Evolutionary conservation across 2,797 vertebrate genomes (phyloP), one percentile per base, ranked within the genome.

Genomic region (Enteromius radiatus): DNA sequence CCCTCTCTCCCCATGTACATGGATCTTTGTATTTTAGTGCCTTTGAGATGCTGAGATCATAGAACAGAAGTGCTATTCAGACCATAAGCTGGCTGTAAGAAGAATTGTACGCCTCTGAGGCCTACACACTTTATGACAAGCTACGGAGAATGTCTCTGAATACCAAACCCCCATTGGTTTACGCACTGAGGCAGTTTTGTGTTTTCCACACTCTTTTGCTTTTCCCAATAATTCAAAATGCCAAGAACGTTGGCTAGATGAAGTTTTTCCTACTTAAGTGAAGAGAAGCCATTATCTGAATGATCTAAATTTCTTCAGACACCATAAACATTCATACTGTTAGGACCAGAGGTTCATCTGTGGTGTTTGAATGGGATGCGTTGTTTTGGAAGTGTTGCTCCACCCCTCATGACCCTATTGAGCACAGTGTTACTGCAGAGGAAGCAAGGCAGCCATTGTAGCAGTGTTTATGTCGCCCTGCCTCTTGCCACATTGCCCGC

Each of bases 11-110:
- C 65, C 52, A 64, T 52, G 63, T 59, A 85, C 82, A 85, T 71
- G 52, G 49, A 59, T 52, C 80, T 84, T 82, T 85, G 80, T 85
- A 56, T 78, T n/a, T 28, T 14, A 61, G 54, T 61, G 76, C 71
- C 61, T 87, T 78, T 71, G 56, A 78, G 74, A 73, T 76, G 59
- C 9, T 52, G 71, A 69, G 36, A 78, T 86, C 78, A 80, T 76
- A 77, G 80, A 84, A 89, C 88, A 89, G 82, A 87, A 70, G 86
- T 85, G 59, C 75, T 80, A 84, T 89, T 89, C 84, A 89, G 70
- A 65, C 65, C 59, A 41, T 63, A 73, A 56, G n/a, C 68, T 12
- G 61, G n/a, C 76, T 80, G 79, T 84, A 81, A 80, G 49, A 78
- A 81, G 87, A 77, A 86, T 83, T 81, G 80, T 88, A 82, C 6